Conservation (phyloP, 2,113 vertebrate genomes). For the Dromiciops gliroides region DNA sequence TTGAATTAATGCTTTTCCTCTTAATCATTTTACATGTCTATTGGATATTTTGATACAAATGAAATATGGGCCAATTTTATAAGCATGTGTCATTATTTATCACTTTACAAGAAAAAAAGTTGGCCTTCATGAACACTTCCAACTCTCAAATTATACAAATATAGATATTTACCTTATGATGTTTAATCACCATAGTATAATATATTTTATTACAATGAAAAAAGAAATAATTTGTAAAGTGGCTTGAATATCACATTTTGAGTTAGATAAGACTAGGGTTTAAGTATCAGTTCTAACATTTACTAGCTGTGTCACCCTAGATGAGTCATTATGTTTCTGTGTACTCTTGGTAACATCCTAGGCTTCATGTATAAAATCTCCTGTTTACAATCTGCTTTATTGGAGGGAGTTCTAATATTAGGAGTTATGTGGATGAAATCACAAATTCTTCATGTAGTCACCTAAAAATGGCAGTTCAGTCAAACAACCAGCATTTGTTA, state of each 20-base stretch:
- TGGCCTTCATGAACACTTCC: not conserved
- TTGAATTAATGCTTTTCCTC: not conserved
- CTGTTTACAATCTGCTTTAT: not conserved
- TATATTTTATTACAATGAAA: not conserved
- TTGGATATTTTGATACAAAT: not conserved
- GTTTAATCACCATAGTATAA: not conserved
- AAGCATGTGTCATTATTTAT: not conserved
- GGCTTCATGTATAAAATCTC: not conserved
- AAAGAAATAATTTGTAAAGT: constrained; percentile 21
- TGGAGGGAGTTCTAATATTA: not conserved
- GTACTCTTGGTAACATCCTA: not conserved
- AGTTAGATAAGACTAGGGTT: not conserved
- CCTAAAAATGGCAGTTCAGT: not conserved
- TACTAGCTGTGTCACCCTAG: not conserved
- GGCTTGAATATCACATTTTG: not conserved
- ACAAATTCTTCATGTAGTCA: not conserved
- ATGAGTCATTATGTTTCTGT: not conserved
- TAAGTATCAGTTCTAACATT: not conserved
- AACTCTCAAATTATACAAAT: not conserved
- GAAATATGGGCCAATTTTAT: not conserved
- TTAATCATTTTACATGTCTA: not conserved
- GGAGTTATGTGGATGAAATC: not conserved
- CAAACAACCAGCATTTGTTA: not conserved
- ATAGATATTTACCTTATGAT: not conserved
- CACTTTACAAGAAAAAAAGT: not conserved